Conservation (phyloP, 2,113 vertebrate species). For the Plectropomus leopardus region DNA sequence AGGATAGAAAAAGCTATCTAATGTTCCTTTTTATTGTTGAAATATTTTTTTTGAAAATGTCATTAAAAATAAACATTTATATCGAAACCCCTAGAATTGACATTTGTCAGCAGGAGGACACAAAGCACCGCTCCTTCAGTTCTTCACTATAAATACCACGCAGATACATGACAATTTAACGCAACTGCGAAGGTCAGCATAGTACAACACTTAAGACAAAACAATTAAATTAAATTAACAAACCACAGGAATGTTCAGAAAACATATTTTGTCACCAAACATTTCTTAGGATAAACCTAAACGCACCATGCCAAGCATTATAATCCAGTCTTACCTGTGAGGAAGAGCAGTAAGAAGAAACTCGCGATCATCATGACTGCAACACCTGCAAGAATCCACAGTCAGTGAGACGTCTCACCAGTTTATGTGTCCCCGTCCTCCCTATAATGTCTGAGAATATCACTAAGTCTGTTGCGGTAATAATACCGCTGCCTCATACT, state of each 20-base stretch:
- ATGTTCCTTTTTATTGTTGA: too few species aligned
- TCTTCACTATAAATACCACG: not conserved
- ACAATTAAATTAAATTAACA: not conserved
- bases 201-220: too few species aligned
- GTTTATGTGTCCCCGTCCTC: not conserved
- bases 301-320: not conserved
- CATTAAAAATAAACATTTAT: not conserved
- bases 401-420: too few species aligned
- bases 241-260: not conserved
- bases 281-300: not conserved
- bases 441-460: not conserved
- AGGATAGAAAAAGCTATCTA: not conserved
- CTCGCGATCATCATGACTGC: conserved; percentile 29
- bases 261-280: not conserved
- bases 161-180: not conserved
- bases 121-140: not conserved
- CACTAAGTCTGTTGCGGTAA: not conserved
- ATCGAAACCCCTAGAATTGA: too few species aligned
- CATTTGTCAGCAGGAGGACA: not conserved
- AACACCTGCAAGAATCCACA: not conserved
- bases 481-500: not conserved
- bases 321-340: conserved; percentile 64
- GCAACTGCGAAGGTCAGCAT: too few species aligned
- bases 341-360: conserved; percentile 54
- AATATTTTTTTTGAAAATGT: not conserved